phyloP scores from a whole-genome alignment of 92 coral and sea anemone genomes.

The Epizoanthus illoricatus region DNA sequence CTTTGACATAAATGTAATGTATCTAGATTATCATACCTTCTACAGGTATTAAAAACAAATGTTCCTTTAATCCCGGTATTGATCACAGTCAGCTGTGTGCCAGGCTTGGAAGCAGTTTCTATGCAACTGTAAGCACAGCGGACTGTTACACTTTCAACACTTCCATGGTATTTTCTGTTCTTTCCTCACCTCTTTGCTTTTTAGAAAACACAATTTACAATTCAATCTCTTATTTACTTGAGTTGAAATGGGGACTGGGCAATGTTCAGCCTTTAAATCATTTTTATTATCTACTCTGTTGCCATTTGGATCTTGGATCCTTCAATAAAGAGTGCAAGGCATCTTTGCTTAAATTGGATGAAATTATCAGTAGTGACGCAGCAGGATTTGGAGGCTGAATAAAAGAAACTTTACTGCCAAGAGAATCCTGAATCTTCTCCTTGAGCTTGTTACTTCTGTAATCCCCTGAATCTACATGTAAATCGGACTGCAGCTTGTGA shows the following conservation, averaged over 20 bases:
- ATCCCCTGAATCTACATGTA: too few relatives aligned
- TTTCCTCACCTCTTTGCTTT: conserved; percentile 1
- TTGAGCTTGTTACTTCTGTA: too few relatives aligned
- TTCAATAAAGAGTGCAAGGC: conserved; percentile 47
- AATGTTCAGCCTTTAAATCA: conserved; percentile 23
- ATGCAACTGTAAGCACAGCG: conserved; percentile 3
- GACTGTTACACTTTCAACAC: not conserved
- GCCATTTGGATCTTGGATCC: not conserved
- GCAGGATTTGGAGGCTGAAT: conserved; percentile 49
- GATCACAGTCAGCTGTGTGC: conserved; percentile 20
- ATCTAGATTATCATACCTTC: not conserved
- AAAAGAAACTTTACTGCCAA: conserved; percentile 39
- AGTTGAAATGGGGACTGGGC: conserved; percentile 37
- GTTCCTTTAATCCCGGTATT: conserved; percentile 14
- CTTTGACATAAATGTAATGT: too few relatives aligned
- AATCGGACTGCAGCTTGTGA: too few relatives aligned
- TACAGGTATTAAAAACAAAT: conserved; percentile 4
- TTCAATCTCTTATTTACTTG: conserved; percentile 10
- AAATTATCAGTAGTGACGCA: conserved; percentile 43
- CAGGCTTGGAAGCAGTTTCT: conserved; percentile 19
- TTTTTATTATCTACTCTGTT: too few relatives aligned
- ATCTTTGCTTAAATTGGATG: conserved; percentile 47
- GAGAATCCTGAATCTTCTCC: not conserved
- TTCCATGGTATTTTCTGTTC: conserved; percentile 24
- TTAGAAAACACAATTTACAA: conserved; percentile 21